A percentile compares a stretch with the other conserved stretches of the same genome.
Conservation (phyloP, 2,113 vertebrate species). For the Coryphaenoides rupestris region DNA sequence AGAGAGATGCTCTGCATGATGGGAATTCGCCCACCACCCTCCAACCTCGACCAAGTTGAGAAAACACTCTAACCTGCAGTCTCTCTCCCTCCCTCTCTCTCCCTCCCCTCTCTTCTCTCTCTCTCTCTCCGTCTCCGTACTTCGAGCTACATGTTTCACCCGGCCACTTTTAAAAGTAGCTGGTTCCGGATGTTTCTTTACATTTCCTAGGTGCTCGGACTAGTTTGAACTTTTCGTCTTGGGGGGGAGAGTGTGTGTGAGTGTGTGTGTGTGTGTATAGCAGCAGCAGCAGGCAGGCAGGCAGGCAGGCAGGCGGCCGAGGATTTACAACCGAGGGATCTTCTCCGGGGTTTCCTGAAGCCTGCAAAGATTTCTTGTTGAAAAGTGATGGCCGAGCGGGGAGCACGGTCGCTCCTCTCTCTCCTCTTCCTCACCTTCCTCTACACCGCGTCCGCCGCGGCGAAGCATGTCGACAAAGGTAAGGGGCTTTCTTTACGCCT, state of each 20-base stretch:
- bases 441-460: conserved; percentile 52
- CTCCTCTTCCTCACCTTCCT: conserved; percentile 75
- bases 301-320: no score
- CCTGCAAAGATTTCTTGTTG: conserved; percentile 64
- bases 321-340: no score
- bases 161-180: conserved; percentile 58
- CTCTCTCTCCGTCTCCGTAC: conserved; percentile 1
- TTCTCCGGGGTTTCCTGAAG: conserved; percentile 53
- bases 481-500: conserved; percentile 21
- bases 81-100: conserved; percentile 5
- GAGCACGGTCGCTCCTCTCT: conserved; percentile 77
- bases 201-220: conserved; percentile 45
- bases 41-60: conserved; percentile 67
- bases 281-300: no score
- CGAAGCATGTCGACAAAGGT: conserved; percentile 76
- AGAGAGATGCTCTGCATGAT: no score
- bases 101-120: no score
- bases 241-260: no score
- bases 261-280: no score
- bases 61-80: conserved; percentile 62
- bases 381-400: conserved; percentile 82
- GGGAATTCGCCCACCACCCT: no score
- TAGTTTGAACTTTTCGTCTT: conserved; percentile 65
- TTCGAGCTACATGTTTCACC: conserved; percentile 58
- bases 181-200: conserved; percentile 58